phyloP scores from a whole-genome alignment of 2,113 vertebrate genomes.

The Syrmaticus mikado region DNA sequence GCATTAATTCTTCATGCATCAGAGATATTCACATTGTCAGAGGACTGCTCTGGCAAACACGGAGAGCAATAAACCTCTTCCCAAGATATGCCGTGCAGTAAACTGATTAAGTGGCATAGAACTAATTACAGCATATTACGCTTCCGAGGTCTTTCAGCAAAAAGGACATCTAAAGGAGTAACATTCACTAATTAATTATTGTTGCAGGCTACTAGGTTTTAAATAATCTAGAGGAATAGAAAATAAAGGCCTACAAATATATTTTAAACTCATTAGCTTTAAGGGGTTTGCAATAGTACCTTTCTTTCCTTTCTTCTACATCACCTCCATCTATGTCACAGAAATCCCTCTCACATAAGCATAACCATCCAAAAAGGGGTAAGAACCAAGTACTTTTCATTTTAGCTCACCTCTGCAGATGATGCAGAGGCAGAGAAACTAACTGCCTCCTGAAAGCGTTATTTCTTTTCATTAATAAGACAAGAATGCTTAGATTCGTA shows the following conservation, averaged over 20 bases:
- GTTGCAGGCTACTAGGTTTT: neutral
- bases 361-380: neutral
- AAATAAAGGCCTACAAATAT: neutral
- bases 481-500: neutral
- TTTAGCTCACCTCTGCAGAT: neutral
- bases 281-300: neutral
- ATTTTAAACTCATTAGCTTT: neutral
- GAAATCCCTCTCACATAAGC: fast-evolving
- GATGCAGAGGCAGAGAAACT: neutral
- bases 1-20: conserved; percentile 31
- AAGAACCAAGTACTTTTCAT: neutral
- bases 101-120: conserved; percentile 22
- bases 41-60: neutral
- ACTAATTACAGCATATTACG: neutral
- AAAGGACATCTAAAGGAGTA: neutral
- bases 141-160: neutral
- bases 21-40: conserved; percentile 4
- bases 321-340: fast-evolving
- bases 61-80: neutral
- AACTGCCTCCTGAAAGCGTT: neutral
- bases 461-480: neutral
- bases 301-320: neutral
- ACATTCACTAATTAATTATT: neutral
- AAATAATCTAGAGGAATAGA: neutral
- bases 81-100: neutral